Evolutionary conservation across 1,140 invertebrate genomes (phyloP).

Genomic region (Drosophila teissieri): DNA sequence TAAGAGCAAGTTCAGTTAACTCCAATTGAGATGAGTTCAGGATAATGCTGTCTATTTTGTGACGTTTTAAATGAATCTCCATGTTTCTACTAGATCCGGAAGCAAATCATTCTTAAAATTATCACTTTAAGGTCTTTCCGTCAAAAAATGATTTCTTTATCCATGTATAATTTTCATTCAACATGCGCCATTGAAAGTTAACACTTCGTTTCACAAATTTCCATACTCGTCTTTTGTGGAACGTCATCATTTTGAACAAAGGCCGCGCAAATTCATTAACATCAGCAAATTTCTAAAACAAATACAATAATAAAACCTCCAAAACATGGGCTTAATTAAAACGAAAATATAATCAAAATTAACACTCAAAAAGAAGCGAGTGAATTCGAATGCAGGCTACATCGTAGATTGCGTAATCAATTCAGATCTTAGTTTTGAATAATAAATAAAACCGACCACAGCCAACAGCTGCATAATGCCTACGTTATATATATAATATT

Average conservation of each 20-base stretch:
- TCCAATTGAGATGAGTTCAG: conserved; percentile 26
- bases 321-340: conserved; percentile 58
- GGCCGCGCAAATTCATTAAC: conserved; percentile 54
- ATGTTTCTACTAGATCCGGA: conserved; percentile 10
- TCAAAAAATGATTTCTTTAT: conserved; percentile 4
- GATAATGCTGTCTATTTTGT: conserved; percentile 24
- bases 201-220: conserved; percentile 66
- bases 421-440: conserved; percentile 60
- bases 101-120: conserved; percentile 23
- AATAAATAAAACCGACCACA: conserved; percentile 62
- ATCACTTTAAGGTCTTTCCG: conserved; percentile 9
- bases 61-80: neutral
- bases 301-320: conserved; percentile 48
- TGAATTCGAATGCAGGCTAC: conserved; percentile 55
- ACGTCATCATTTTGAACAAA: conserved; percentile 52
- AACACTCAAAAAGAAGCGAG: conserved; percentile 45
- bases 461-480: conserved; percentile 47
- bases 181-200: conserved; percentile 49
- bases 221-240: conserved; percentile 54
- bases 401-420: conserved; percentile 58
- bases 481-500: conserved; percentile 28
- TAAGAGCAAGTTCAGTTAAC: conserved; percentile 1
- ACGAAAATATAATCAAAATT: conserved; percentile 48
- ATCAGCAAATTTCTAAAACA: conserved; percentile 48
- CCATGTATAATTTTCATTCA: conserved; percentile 4